phyloP scores from a whole-genome alignment of 2,888 invertebrate species.

The Alcis repandata region DNA sequence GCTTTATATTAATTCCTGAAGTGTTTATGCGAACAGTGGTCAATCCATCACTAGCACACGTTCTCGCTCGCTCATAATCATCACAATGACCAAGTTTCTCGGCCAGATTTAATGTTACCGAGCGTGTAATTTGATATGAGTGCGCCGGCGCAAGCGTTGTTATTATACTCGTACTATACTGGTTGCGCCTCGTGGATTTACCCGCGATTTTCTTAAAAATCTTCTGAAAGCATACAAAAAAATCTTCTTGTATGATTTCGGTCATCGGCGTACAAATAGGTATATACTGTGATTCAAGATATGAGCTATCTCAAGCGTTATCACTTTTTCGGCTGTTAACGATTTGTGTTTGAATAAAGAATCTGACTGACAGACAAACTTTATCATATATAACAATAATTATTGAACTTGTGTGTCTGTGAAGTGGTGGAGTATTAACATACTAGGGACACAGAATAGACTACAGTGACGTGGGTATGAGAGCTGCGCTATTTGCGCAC shows the following conservation, averaged over 20 bases:
- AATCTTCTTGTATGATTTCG: too few relatives aligned
- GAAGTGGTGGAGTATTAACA: background rate
- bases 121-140: conserved; percentile 41
- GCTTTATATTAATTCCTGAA: background rate
- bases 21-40: background rate
- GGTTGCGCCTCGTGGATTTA: too few relatives aligned
- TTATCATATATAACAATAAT: background rate
- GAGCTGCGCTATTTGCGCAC: conserved; percentile 55
- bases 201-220: background rate
- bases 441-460: background rate
- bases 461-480: conserved; percentile 21
- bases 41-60: conserved; percentile 23
- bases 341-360: too few relatives aligned
- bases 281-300: too few relatives aligned
- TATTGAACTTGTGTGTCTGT: background rate
- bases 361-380: too few relatives aligned
- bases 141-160: conserved; percentile 35
- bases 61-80: conserved; percentile 37
- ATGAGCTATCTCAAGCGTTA: too few relatives aligned
- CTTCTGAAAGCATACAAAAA: background rate
- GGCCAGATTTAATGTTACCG: conserved; percentile 38
- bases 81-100: conserved; percentile 42
- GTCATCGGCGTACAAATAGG: too few relatives aligned
- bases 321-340: too few relatives aligned
- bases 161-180: conserved; percentile 39